A percentile compares a stretch with the other conserved stretches of the same genome.
Conservation (phyloP, 2,113 vertebrate species). For the Romanogobio albipinnatus region DNA sequence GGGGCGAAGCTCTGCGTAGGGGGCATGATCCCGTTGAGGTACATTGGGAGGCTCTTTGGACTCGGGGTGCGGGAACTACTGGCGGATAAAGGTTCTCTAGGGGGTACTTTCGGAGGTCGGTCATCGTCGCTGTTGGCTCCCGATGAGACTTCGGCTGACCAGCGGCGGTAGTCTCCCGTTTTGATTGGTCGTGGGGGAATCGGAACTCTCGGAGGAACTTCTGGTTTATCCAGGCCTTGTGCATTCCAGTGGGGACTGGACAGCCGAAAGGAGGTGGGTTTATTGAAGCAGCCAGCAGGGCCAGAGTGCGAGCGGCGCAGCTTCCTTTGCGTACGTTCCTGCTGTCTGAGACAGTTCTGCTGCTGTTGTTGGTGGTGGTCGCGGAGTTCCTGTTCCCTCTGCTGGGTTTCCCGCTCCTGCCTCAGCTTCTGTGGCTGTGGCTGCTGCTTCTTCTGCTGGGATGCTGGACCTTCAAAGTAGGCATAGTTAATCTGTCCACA, state of each 20-base stretch:
- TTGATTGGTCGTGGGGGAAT: constrained; percentile 87
- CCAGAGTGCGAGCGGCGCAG: constrained; percentile 91
- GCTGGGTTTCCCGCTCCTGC: constrained; percentile 61
- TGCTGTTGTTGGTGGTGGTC: constrained; percentile 47
- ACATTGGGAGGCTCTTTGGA: constrained; percentile 91
- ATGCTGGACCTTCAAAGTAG: constrained; percentile 83
- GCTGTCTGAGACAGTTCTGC: constrained; percentile 62
- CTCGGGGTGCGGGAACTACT: constrained; percentile 87
- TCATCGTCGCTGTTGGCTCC: constrained; percentile 90
- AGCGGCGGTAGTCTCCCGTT: constrained; percentile 84
- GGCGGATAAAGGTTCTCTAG: constrained; percentile 85
- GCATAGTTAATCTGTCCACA: constrained; percentile 92
- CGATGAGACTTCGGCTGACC: constrained; percentile 94
- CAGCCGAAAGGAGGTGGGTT: constrained; percentile 77
- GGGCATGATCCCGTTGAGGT: constrained; percentile 95
- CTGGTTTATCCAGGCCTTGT: constrained; percentile 81
- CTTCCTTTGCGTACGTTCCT: constrained; percentile 81
- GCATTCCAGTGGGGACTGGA: constrained; percentile 72
- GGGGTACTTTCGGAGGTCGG: constrained; percentile 91
- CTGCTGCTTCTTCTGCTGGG: constrained; percentile 57
- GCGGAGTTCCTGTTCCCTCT: constrained; percentile 62
- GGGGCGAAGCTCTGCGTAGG: constrained; percentile 97
- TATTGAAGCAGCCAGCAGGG: constrained; percentile 91
- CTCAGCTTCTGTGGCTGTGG: constrained; percentile 54
- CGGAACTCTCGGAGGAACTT: constrained; percentile 90